Conservation (phyloP, 1,140 invertebrate genomes). For the Littorina saxatilis region DNA sequence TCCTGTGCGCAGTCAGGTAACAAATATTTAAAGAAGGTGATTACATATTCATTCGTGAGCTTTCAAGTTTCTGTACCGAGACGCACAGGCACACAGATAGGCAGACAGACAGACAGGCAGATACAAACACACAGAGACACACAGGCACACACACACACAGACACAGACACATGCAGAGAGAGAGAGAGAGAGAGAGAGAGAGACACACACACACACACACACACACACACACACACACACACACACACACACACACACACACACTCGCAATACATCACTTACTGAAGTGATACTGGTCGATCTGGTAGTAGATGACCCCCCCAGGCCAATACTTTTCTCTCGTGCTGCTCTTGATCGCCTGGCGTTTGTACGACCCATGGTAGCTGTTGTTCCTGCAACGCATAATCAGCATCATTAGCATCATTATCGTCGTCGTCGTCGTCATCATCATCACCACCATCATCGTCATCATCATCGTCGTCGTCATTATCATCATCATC, state of each 20-base stretch:
- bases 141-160: not conserved
- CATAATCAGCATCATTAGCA: no score
- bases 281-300: conserved; percentile 33
- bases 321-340: conserved; percentile 27
- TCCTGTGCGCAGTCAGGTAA: conserved; percentile 30
- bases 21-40: not conserved
- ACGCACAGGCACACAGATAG: not conserved
- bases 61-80: conserved; percentile 25
- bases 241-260: conserved; percentile 20
- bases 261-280: conserved; percentile 10
- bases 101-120: not conserved
- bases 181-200: not conserved
- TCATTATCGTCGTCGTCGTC: no score
- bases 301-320: conserved; percentile 36
- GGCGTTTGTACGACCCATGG: conserved; percentile 7
- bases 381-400: not conserved
- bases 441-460: no score
- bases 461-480: no score
- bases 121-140: not conserved
- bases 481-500: no score
- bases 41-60: no score
- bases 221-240: conserved; percentile 18
- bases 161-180: not conserved
- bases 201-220: not conserved
- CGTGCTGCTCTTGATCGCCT: not conserved